phyloP scores from a whole-genome alignment of 2,888 invertebrate species.

The Cantharis rufa region DNA sequence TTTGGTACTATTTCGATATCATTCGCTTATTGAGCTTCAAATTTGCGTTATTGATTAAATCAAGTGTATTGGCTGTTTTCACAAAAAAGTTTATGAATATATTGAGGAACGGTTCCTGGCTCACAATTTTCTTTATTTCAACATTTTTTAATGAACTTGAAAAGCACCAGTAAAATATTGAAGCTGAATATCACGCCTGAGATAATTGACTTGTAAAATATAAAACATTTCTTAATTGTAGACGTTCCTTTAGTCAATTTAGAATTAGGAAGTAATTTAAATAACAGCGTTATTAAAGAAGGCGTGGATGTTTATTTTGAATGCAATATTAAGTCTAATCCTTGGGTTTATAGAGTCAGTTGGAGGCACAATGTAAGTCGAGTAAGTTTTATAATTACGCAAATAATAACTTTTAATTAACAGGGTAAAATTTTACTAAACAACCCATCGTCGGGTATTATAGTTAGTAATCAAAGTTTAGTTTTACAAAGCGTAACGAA shows the following conservation, averaged over 20 bases:
- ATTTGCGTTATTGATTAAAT: not conserved
- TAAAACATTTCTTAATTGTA: slow-evolving; percentile 54
- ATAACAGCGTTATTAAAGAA: slow-evolving; percentile 80
- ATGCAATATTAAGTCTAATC: slow-evolving; percentile 87
- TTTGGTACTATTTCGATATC: not conserved
- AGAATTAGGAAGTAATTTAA: slow-evolving; percentile 80
- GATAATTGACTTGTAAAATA: not conserved
- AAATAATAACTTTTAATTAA: slow-evolving; percentile 28
- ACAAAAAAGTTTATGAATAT: not conserved
- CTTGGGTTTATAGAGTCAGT: slow-evolving; percentile 77
- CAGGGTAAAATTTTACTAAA: slow-evolving; percentile 79
- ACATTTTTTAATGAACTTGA: not conserved
- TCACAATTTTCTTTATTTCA: not conserved
- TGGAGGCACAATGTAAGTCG: slow-evolving; percentile 76
- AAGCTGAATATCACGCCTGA: not conserved
- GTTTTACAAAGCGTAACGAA: slow-evolving; percentile 85
- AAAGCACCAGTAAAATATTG: not conserved
- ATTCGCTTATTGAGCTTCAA: not conserved
- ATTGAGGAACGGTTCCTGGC: not conserved
- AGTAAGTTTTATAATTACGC: slow-evolving; percentile 11
- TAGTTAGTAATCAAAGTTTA: slow-evolving; percentile 86
- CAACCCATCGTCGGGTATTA: slow-evolving; percentile 78
- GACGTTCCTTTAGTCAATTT: slow-evolving; percentile 83
- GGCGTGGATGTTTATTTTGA: slow-evolving; percentile 91
- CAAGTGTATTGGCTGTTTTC: not conserved